Evolutionary conservation across 1,140 invertebrate species (phyloP).

Genomic region (Drosophila gunungcola): DNA sequence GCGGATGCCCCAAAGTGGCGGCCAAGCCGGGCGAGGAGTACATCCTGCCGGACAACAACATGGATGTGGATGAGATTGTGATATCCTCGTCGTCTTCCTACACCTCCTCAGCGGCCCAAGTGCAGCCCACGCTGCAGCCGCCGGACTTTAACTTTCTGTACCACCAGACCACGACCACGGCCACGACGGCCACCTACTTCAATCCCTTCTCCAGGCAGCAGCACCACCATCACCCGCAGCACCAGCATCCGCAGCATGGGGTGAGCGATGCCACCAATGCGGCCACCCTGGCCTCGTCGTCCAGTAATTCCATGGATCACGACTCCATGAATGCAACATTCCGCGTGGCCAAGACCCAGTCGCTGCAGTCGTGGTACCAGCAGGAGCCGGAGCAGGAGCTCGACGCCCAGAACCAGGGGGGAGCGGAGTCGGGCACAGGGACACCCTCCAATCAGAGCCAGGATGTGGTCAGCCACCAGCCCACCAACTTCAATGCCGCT

Average conservation of each 20-base stretch:
- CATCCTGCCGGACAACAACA: constrained; percentile 72
- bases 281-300: constrained; percentile 73
- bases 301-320: constrained; percentile 72
- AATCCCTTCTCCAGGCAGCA: constrained; percentile 58
- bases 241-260: constrained; percentile 53
- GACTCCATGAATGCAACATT: constrained; percentile 73
- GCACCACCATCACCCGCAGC: constrained; percentile 47
- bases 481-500: constrained; percentile 71
- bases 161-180: constrained; percentile 39
- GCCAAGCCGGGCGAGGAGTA: constrained; percentile 65
- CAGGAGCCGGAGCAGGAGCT: constrained; percentile 25
- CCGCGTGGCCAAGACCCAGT: constrained; percentile 59
- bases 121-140: constrained; percentile 30
- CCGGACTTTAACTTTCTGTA: constrained; percentile 72
- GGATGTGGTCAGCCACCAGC: constrained; percentile 55
- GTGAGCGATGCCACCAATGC: constrained; percentile 76
- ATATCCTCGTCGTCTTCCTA: constrained; percentile 80
- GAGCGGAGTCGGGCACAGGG: constrained; percentile 23
- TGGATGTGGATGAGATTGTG: constrained; percentile 78
- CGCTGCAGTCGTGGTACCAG: constrained; percentile 57
- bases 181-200: constrained; percentile 42
- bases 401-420: constrained; percentile 12
- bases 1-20: constrained; percentile 6
- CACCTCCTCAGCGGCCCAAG: constrained; percentile 47
- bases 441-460: constrained; percentile 37